Evolutionary conservation across 2,797 vertebrate species (phyloP).

Genomic region (Sebastes melanostomus): DNA sequence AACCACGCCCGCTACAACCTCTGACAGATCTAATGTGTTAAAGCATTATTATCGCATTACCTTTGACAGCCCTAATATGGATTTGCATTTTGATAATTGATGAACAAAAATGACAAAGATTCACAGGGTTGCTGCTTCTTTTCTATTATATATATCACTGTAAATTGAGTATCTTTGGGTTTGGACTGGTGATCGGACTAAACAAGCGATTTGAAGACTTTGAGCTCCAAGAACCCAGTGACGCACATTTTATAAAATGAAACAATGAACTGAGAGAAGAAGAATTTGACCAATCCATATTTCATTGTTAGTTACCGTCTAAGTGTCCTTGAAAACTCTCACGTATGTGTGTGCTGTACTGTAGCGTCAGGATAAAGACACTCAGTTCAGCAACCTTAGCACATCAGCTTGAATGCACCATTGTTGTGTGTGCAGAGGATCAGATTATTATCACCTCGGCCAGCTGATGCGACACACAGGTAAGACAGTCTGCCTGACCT

Average conservation of each 20-base stretch:
- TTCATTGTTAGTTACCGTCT: neutral
- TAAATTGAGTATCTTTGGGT: neutral
- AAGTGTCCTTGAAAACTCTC: neutral
- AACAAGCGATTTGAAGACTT: neutral
- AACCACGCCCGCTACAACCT: too few relatives aligned
- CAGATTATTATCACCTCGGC: slow-evolving; percentile 31
- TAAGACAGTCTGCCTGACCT: slow-evolving; percentile 24
- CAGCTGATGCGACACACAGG: slow-evolving; percentile 26
- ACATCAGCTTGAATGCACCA: slow-evolving; percentile 10
- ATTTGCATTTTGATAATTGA: neutral
- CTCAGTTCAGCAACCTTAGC: slow-evolving; percentile 3
- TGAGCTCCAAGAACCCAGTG: neutral
- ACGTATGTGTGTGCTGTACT: neutral
- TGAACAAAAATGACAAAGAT: neutral
- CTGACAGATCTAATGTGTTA: too few relatives aligned
- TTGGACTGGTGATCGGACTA: neutral
- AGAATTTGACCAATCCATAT: neutral
- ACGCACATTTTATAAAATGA: neutral
- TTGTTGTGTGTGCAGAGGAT: slow-evolving; percentile 12
- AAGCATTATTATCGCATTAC: too few relatives aligned
- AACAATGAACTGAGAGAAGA: neutral
- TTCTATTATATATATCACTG: neutral
- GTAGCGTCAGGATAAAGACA: slow-evolving; percentile 2
- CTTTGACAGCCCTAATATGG: neutral
- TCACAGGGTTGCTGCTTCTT: neutral